Conservation (phyloP, 1,140 invertebrate genomes). For the Leptinotarsa texana region DNA sequence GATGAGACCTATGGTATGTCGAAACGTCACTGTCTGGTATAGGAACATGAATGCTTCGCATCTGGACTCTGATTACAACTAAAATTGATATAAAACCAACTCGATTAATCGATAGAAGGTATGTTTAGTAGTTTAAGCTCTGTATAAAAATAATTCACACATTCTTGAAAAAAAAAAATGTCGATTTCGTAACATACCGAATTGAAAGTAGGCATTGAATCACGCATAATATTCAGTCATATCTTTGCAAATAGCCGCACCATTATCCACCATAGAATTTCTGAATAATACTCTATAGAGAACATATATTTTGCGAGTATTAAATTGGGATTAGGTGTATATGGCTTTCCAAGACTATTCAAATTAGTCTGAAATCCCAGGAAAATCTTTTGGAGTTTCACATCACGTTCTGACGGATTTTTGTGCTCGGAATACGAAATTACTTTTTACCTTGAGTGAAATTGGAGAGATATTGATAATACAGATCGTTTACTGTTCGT, state of each 20-base stretch:
- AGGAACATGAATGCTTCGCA: too few species aligned
- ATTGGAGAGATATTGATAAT: neutral
- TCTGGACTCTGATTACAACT: too few species aligned
- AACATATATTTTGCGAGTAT: neutral
- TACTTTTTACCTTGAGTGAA: neutral
- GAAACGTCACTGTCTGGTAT: too few species aligned
- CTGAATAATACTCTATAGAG: neutral
- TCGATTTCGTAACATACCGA: too few species aligned
- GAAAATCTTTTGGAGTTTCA: neutral
- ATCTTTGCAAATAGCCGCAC: neutral
- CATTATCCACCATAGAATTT: neutral
- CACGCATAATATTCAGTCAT: too few species aligned
- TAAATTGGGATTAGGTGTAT: neutral
- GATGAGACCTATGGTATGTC: too few species aligned
- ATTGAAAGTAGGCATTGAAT: too few species aligned
- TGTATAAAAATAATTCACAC: too few species aligned
- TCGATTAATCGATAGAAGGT: too few species aligned
- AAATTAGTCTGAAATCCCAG: conserved; percentile 5
- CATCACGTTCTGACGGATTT: neutral
- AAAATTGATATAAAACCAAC: too few species aligned
- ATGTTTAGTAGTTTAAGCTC: too few species aligned
- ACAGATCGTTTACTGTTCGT: neutral
- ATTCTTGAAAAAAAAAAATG: too few species aligned
- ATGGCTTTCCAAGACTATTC: neutral
- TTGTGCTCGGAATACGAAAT: conserved; percentile 2